Base-by-base conservation (phyloP, 1,140 invertebrate genomes). In the Cyrtorhinus lividipennis region DNA sequence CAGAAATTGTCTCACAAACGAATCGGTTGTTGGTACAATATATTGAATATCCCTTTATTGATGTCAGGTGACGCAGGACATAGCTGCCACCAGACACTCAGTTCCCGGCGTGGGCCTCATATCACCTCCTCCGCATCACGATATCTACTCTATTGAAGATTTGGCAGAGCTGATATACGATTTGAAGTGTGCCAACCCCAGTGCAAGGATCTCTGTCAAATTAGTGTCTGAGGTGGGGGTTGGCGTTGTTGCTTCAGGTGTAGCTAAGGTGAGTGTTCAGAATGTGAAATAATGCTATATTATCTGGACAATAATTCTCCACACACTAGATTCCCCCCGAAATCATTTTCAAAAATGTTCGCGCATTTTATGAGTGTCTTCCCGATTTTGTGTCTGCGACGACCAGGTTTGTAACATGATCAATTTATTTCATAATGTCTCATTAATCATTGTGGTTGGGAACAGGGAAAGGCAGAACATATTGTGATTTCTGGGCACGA, bases 61-160 rank as follows among this genome's bases (percentile, higher is more conserved):
- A 38, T 8, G 30, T 38, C 62, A 82, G 83, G 93, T 97, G 5
- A 93, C 93, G 0, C 85, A 89, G 70, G 93, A 96, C 59, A 99
- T 99, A 72, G 96, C 95, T 3, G 82, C 84, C 63, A 96, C 93
- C 1, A 81, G 96, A 58, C 92, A 97, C 74, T 98, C 94, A 0
- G 93, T 98, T 1, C 80, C 95, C 3, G 94, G 94, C 5, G 96
- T 99, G n/a, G 96, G 96, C 59, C 76, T 99, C 0, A 98, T 99
- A 71, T 98, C 94, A 0, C 96, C 96, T 27, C 95, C 96, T 3
- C 96, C 96, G 3, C 96, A 99, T 79, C 96, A 99, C 74, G 95
- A 99, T 72, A 98, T 99, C 74, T 99, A 99, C 76, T 97, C 93
- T 30, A 99, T 99, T 71, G 96, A 99, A 77, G 96, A 99, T 79